Conservation (phyloP, 2,797 vertebrate species). For the Thamnophis elegans region DNA sequence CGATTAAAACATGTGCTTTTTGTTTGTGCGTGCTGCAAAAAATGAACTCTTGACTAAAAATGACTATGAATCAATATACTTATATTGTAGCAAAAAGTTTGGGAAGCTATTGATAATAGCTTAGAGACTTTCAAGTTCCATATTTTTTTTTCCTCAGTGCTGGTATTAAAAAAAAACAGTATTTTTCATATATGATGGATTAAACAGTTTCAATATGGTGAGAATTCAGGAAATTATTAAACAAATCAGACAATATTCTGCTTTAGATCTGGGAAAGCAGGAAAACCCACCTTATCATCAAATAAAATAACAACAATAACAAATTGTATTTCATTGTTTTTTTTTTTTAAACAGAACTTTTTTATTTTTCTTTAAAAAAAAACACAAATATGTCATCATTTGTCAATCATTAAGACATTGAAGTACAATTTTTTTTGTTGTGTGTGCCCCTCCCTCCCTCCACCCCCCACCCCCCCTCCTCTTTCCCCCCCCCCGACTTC, state of each 20-base stretch:
- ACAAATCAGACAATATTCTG: slow-evolving; percentile 56
- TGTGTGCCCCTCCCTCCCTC: too few species aligned
- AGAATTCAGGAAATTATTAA: slow-evolving; percentile 64
- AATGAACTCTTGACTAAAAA: slow-evolving; percentile 47
- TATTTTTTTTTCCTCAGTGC: slow-evolving; percentile 69
- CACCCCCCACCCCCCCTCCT: too few species aligned
- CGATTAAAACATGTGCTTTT: slow-evolving; percentile 76
- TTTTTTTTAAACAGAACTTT: too few species aligned
- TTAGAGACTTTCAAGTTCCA: slow-evolving; percentile 65
- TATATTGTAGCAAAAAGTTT: slow-evolving; percentile 73
- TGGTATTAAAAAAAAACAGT: slow-evolving; percentile 64
- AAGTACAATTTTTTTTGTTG: too few species aligned
- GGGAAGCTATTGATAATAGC: slow-evolving; percentile 72
- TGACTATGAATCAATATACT: slow-evolving; percentile 73
- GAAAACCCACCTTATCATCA: slow-evolving; percentile 42
- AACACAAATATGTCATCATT: too few species aligned
- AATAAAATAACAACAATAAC: slow-evolving; percentile 41
- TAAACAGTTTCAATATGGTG: slow-evolving; percentile 71
- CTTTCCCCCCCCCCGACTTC: too few species aligned
- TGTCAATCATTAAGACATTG: too few species aligned
- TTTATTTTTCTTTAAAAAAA: too few species aligned
- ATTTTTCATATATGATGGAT: slow-evolving; percentile 69
- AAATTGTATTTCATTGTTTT: slow-evolving; percentile 9
- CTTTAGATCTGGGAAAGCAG: slow-evolving; percentile 40
- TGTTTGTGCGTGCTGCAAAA: slow-evolving; percentile 76